Percentiles rank a stretch among this genome's conserved stretches.
These are phyloP conservation scores for Baryphthengus martii DNA, from an alignment of 2,113 vertebrate species.

Conservation along the genomic window DNA sequence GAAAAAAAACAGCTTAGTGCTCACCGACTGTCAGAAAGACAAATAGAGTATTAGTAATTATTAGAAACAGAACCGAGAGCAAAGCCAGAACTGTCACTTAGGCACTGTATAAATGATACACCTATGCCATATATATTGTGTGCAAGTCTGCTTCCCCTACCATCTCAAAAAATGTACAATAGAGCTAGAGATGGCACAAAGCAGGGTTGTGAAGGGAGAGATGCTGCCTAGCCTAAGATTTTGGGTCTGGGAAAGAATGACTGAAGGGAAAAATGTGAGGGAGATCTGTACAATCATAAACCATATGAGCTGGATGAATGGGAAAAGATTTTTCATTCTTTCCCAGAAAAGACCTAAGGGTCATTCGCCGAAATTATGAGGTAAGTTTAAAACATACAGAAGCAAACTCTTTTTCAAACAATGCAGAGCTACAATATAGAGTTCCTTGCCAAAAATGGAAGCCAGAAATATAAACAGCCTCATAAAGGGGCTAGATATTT, in stretches of 20 bases:
- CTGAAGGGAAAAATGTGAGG: background rate
- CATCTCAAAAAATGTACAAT: background rate
- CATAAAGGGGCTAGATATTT: background rate
- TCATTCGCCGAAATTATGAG: background rate
- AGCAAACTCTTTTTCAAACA: background rate
- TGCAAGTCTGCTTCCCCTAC: background rate
- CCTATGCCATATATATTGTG: background rate
- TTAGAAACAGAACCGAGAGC: background rate
- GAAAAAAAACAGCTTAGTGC: background rate
- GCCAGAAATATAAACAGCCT: background rate
- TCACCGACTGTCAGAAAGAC: background rate
- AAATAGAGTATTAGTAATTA: background rate
- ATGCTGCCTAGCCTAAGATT: background rate
- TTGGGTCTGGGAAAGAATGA: background rate
- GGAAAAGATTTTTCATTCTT: constrained; percentile 7
- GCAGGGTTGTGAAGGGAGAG: background rate
- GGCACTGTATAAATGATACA: background rate
- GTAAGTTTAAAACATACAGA: background rate
- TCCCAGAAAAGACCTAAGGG: background rate
- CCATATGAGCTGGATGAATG: background rate
- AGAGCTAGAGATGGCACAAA: background rate
- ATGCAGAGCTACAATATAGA: background rate
- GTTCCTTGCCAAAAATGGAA: background rate
- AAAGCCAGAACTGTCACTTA: background rate
- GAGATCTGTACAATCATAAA: background rate